Conservation (phyloP, 2,113 vertebrate genomes). For the Dicerorhinus sumatrensis region DNA sequence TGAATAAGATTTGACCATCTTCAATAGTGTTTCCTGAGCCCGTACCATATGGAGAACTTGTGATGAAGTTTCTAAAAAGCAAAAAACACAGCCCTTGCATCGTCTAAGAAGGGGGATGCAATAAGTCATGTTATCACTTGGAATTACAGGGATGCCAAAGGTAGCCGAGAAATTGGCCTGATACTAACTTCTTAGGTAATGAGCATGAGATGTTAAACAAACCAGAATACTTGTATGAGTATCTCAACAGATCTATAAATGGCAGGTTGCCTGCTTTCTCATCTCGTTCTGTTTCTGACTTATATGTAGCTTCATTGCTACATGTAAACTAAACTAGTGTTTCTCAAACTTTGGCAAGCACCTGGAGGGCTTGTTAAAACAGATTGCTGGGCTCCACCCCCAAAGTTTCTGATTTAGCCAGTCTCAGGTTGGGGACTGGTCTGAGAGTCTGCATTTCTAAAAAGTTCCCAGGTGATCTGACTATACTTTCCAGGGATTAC, state of each 20-base stretch:
- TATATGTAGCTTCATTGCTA: background rate
- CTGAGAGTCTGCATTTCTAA: background rate
- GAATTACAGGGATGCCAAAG: too few relatives aligned
- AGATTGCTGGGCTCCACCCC: too few relatives aligned
- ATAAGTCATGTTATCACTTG: background rate
- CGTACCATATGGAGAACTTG: accelerated
- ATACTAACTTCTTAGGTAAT: background rate
- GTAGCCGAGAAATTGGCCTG: background rate
- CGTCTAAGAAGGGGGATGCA: background rate
- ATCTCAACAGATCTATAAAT: background rate
- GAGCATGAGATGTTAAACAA: background rate
- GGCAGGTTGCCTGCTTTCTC: background rate
- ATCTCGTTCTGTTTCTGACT: background rate
- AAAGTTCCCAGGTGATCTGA: background rate
- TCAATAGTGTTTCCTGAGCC: background rate
- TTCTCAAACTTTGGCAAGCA: background rate
- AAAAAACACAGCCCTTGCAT: background rate
- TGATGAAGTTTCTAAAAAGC: background rate
- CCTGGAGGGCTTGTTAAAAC: background rate
- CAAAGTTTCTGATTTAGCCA: background rate
- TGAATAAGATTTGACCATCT: background rate
- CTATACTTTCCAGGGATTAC: background rate
- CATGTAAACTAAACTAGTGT: background rate
- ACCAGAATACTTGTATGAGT: background rate
- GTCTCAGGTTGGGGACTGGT: background rate